Percentiles rank a stretch among this genome's conserved stretches.
Conservation (phyloP, 2,888 invertebrate species). For the Chalcis sispes region DNA sequence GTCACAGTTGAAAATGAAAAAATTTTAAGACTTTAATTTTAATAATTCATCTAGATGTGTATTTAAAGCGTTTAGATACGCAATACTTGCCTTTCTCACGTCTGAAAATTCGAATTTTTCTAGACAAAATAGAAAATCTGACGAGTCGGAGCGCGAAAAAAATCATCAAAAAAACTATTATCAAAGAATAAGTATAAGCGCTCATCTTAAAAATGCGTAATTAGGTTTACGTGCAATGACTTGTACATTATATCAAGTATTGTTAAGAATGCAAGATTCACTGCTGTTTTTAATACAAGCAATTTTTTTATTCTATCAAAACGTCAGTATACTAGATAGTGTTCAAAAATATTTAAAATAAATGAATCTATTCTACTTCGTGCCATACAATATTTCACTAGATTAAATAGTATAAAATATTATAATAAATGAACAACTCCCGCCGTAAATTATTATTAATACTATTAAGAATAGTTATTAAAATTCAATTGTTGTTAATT, state of each 20-base stretch:
- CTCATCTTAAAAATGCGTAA: constrained; percentile 14
- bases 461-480: constrained; percentile 54
- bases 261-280: constrained; percentile 41
- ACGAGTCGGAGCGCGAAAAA: constrained; percentile 22
- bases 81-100: constrained; percentile 52
- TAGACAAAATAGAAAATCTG: constrained; percentile 44
- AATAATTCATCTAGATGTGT: constrained; percentile 44
- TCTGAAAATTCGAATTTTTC: constrained; percentile 46
- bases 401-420: constrained; percentile 42
- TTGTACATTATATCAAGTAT: constrained; percentile 33
- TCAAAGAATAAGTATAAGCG: constrained; percentile 30
- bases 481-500: constrained; percentile 74
- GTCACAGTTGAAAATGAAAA: constrained; percentile 46
- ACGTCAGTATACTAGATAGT: constrained; percentile 43
- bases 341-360: constrained; percentile 27
- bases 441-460: constrained; percentile 49
- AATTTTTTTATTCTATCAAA: constrained; percentile 53
- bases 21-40: constrained; percentile 31
- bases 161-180: constrained; percentile 40
- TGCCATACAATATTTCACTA: constrained; percentile 44
- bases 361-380: constrained; percentile 49
- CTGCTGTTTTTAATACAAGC: constrained; percentile 48
- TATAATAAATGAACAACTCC: constrained; percentile 39
- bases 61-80: constrained; percentile 33
- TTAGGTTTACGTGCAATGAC: constrained; percentile 52